A percentile compares a stretch with the other conserved stretches of the same genome.
phyloP scores from a whole-genome alignment of 1,140 invertebrate genomes.

The Drosophila kohkoa region DNA sequence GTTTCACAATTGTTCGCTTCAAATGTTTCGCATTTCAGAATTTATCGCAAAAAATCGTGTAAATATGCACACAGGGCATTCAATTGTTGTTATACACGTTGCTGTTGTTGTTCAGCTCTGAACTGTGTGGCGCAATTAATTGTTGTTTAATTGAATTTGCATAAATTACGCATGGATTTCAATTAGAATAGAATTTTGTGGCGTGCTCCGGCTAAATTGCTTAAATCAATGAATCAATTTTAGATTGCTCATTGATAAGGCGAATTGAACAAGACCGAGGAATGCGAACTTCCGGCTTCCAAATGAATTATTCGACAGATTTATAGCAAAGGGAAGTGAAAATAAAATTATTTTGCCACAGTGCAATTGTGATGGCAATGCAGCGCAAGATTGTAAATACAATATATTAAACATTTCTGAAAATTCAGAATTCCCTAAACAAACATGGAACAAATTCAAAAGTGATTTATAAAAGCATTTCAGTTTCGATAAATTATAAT shows the following conservation, averaged over 20 bases:
- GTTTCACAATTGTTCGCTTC: not conserved
- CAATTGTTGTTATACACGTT: slow-evolving; percentile 22
- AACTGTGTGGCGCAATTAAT: slow-evolving; percentile 52
- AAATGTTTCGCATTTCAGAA: slow-evolving; percentile 39
- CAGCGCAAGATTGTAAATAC: not conserved
- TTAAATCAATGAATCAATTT: slow-evolving; percentile 55
- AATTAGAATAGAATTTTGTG: slow-evolving; percentile 56
- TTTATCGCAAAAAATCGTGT: slow-evolving; percentile 76
- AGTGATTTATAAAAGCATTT: not conserved
- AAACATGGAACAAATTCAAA: not conserved
- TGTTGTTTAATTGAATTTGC: slow-evolving; percentile 72
- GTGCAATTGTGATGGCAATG: not conserved
- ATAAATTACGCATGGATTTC: slow-evolving; percentile 70
- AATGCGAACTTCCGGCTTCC: slow-evolving; percentile 38
- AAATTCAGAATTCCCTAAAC: too few relatives aligned
- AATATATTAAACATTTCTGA: too few relatives aligned
- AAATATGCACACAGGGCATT: slow-evolving; percentile 59
- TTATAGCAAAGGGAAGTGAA: not conserved
- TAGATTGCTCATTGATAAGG: slow-evolving; percentile 50
- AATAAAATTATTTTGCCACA: not conserved
- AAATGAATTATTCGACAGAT: slow-evolving; percentile 8
- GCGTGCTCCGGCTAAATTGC: slow-evolving; percentile 32
- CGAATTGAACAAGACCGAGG: not conserved
- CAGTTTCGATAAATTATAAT: too few relatives aligned
- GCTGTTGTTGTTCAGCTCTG: not conserved